Conservation (phyloP, 2,888 invertebrate species). For the Vesta saturnalis region DNA sequence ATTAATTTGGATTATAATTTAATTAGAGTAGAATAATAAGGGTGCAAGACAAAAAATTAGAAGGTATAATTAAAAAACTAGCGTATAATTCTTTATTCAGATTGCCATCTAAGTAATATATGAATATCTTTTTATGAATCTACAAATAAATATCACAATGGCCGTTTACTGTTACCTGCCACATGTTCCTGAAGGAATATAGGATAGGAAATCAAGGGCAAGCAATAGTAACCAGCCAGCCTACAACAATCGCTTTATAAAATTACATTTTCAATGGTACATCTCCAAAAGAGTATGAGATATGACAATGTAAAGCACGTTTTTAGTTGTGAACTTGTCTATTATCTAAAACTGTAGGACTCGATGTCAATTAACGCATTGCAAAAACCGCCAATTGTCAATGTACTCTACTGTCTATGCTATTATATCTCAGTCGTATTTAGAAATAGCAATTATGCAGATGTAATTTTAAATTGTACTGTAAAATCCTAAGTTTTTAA, state of each 20-base stretch:
- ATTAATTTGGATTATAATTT: no score
- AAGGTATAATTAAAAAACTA: constrained; percentile 23
- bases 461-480: constrained; percentile 32
- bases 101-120: constrained; percentile 35
- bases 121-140: constrained; percentile 38
- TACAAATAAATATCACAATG: constrained; percentile 53
- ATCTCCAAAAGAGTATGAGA: constrained; percentile 39
- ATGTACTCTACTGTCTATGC: constrained; percentile 28
- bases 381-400: constrained; percentile 32
- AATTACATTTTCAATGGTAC: constrained; percentile 39
- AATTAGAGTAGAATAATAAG: no score
- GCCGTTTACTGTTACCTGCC: constrained; percentile 49
- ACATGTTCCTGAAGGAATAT: constrained; percentile 39
- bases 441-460: constrained; percentile 34
- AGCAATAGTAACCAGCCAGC: constrained; percentile 46
- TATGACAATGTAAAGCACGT: constrained; percentile 49
- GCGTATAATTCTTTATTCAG: constrained; percentile 35
- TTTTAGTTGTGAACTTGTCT: constrained; percentile 37
- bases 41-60: background rate
- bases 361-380: constrained; percentile 31
- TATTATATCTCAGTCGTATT: constrained; percentile 37
- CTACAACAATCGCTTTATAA: constrained; percentile 43
- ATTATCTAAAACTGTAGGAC: constrained; percentile 31
- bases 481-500: constrained; percentile 23
- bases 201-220: constrained; percentile 39